Conservation (phyloP, 2,113 vertebrate species). For the Phaethon lepturus region DNA sequence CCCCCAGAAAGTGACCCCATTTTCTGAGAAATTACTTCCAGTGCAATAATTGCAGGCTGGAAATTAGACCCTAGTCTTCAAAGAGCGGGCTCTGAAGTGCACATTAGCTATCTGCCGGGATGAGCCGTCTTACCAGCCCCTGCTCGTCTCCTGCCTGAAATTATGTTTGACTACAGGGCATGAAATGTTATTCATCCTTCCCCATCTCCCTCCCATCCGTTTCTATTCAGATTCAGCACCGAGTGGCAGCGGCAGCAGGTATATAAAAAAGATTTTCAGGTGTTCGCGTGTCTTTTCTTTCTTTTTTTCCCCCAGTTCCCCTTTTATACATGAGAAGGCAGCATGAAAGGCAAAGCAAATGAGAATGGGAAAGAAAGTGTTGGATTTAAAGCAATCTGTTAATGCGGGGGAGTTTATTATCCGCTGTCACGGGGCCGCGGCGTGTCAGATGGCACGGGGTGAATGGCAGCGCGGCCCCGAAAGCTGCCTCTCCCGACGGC, state of each 20-base stretch:
- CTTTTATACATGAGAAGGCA: constrained; percentile 53
- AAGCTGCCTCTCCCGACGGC: neutral
- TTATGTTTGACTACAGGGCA: constrained; percentile 57
- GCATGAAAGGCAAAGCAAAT: constrained; percentile 69
- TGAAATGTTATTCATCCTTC: constrained; percentile 60
- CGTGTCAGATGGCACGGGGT: neutral
- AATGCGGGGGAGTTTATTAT: neutral
- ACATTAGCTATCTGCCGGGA: constrained; percentile 48
- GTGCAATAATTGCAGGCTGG: constrained; percentile 47
- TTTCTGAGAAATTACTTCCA: constrained; percentile 42
- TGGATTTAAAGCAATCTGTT: neutral
- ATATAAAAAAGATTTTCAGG: constrained; percentile 51
- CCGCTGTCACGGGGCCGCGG: neutral
- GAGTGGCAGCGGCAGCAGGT: constrained; percentile 35
- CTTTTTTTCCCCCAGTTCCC: neutral
- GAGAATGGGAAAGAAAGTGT: constrained; percentile 45
- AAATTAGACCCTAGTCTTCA: constrained; percentile 68
- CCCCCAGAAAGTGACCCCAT: constrained; percentile 18
- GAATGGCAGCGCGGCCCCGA: neutral
- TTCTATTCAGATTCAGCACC: constrained; percentile 35
- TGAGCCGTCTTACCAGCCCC: neutral
- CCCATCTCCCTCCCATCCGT: constrained; percentile 8
- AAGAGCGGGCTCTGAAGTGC: constrained; percentile 56
- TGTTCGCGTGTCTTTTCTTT: constrained; percentile 20
- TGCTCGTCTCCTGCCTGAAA: constrained; percentile 45